Evolutionary conservation across 2,888 invertebrate species (phyloP).

Genomic region (Pachydiplax longipennis): DNA sequence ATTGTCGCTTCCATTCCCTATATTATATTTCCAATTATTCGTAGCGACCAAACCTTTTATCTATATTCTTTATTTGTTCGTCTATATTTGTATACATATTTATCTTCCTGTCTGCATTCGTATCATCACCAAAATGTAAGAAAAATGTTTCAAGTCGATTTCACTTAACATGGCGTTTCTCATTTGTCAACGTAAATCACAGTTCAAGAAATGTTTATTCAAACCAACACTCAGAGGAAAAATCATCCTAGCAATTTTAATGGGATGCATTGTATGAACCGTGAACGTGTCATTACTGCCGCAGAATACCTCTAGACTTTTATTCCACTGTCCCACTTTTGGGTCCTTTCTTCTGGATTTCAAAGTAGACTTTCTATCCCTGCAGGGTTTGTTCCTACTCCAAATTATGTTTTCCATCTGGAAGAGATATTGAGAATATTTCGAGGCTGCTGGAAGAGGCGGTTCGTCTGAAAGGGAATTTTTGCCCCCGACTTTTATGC

Average conservation of each 20-base stretch:
- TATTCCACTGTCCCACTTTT: neutral
- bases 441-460: neutral
- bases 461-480: neutral
- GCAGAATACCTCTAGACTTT: neutral
- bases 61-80: too few relatives aligned
- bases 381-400: neutral
- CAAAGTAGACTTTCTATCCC: neutral
- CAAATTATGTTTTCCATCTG: neutral
- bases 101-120: too few relatives aligned
- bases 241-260: neutral
- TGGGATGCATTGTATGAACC: neutral
- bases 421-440: neutral
- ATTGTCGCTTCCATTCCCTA: too few relatives aligned
- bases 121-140: too few relatives aligned
- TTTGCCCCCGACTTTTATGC: neutral
- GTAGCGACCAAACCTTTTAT: too few relatives aligned
- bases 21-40: too few relatives aligned
- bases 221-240: too few relatives aligned
- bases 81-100: too few relatives aligned
- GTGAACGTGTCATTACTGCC: neutral
- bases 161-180: too few relatives aligned
- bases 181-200: too few relatives aligned
- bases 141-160: too few relatives aligned
- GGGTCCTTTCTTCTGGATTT: neutral
- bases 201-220: too few relatives aligned